These are phyloP conservation scores for Zaprionus capensis DNA, from an alignment of 1,140 invertebrate genomes.

Conservation along the genomic window DNA sequence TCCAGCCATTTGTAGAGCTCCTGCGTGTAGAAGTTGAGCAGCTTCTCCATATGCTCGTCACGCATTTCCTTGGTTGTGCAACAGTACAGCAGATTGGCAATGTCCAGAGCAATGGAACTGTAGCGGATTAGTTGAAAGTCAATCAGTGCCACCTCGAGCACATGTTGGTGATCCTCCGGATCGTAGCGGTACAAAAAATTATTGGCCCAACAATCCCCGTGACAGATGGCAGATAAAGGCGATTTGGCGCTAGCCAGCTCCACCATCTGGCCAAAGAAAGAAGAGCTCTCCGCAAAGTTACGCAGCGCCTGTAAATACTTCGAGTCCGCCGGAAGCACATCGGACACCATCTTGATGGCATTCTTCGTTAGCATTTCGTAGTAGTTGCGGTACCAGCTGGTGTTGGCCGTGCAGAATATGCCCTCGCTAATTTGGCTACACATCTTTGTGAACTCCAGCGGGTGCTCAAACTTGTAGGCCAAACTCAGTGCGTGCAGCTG, in stretches of 20 bases:
- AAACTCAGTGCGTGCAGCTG: conserved; percentile 89
- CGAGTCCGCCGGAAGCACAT: conserved; percentile 86
- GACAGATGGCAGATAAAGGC: conserved; percentile 88
- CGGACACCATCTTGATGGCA: conserved; percentile 88
- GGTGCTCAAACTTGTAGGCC: conserved; percentile 87
- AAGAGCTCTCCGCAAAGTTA: conserved; percentile 87
- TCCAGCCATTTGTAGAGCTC: conserved; percentile 85
- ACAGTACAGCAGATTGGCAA: conserved; percentile 88
- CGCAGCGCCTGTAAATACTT: conserved; percentile 87
- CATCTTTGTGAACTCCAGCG: conserved; percentile 87
- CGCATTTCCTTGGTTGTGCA: conserved; percentile 87
- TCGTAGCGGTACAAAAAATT: conserved; percentile 89
- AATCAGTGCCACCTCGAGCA: conserved; percentile 86
- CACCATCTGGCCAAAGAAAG: conserved; percentile 89
- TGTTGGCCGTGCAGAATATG: conserved; percentile 88
- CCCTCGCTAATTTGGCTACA: conserved; percentile 85
- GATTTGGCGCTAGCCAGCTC: conserved; percentile 87
- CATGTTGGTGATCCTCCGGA: conserved; percentile 50
- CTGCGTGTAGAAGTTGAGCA: conserved; percentile 86
- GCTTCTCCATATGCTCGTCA: conserved; percentile 85
- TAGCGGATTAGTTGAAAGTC: conserved; percentile 90
- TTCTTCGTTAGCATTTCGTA: conserved; percentile 88
- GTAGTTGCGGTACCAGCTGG: conserved; percentile 89
- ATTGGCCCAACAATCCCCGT: conserved; percentile 91
- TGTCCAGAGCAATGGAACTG: conserved; percentile 88